Conservation (phyloP, 2,797 vertebrate species). For the Cheracebus regulus region DNA sequence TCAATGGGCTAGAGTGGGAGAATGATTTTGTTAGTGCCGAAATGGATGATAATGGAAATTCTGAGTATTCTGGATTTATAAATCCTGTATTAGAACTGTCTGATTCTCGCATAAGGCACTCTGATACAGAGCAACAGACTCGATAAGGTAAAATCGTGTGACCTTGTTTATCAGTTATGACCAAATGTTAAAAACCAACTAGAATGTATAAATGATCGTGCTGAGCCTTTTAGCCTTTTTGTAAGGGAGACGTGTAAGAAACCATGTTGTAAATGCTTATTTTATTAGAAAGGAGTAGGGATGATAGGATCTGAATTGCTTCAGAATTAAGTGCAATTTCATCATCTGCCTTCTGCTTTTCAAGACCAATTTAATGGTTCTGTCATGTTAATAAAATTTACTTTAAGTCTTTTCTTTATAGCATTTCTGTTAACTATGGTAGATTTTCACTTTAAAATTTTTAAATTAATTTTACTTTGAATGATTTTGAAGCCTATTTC, state of each 20-base stretch:
- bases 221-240: conserved; percentile 62
- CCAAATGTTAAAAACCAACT: conserved; percentile 55
- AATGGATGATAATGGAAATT: conserved; percentile 90
- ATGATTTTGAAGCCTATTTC: conserved; percentile 64
- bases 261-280: background rate
- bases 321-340: conserved; percentile 87
- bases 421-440: conserved; percentile 67
- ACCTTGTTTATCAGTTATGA: conserved; percentile 17
- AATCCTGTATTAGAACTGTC: conserved; percentile 92
- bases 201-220: conserved; percentile 47
- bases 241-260: background rate
- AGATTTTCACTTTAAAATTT: conserved; percentile 66
- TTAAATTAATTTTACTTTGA: conserved; percentile 62
- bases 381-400: conserved; percentile 74
- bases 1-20: conserved; percentile 96
- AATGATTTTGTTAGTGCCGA: conserved; percentile 95
- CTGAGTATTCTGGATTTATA: conserved; percentile 93
- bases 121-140: conserved; percentile 81
- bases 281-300: conserved; percentile 32
- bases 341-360: conserved; percentile 82
- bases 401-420: conserved; percentile 81
- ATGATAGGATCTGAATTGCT: conserved; percentile 61
- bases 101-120: conserved; percentile 78
- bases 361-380: conserved; percentile 69
- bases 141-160: conserved; percentile 80